Conservation (phyloP, 2,888 invertebrate genomes). For the Digitonthophagus gazella region DNA sequence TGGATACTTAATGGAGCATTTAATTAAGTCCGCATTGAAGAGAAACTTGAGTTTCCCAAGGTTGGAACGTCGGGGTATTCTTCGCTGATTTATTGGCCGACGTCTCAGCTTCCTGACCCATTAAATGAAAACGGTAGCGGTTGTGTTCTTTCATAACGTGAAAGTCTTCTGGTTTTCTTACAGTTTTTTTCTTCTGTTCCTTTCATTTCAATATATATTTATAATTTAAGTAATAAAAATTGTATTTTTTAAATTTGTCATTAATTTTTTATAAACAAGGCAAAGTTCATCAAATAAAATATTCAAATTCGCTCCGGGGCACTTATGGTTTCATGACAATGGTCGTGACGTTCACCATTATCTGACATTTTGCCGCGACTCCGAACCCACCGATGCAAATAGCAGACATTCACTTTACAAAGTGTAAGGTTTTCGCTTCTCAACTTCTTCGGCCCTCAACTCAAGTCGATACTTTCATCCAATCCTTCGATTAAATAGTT, state of each 20-base stretch:
- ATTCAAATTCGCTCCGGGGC: background rate
- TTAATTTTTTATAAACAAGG: background rate
- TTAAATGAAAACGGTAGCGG: background rate
- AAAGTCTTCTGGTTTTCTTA: background rate
- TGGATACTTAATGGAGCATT: background rate
- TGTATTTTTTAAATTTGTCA: background rate
- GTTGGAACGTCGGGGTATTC: background rate
- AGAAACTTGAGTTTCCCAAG: background rate
- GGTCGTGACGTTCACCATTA: slow-evolving; percentile 15
- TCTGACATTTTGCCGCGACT: slow-evolving; percentile 12
- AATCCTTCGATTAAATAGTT: background rate
- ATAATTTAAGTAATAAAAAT: no score
- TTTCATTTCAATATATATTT: no score
- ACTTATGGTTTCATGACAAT: slow-evolving; percentile 6
- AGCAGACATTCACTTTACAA: slow-evolving; percentile 8
- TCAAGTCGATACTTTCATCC: slow-evolving; percentile 1
- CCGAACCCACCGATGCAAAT: slow-evolving; percentile 5
- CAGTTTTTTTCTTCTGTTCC: no score
- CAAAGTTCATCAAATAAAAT: background rate
- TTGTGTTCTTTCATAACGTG: background rate
- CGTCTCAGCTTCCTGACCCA: background rate
- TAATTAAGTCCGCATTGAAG: background rate
- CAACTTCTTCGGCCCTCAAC: background rate
- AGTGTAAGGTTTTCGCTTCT: slow-evolving; percentile 1
- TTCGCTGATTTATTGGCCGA: background rate